phyloP scores from a whole-genome alignment of 2,797 vertebrate genomes.

The Rhyacichthys aspro region DNA sequence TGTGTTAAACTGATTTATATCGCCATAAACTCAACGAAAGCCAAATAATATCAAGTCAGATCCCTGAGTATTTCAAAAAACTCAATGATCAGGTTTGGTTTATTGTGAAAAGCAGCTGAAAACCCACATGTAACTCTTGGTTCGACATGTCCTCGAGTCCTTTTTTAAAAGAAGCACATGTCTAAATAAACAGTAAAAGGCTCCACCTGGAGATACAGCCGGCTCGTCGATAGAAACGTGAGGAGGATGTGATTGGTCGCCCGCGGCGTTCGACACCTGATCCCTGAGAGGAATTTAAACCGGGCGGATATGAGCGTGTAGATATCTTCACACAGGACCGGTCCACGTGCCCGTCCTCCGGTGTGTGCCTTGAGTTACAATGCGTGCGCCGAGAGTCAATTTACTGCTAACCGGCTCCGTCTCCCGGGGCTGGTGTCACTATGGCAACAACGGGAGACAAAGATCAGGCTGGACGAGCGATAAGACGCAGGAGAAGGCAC shows the following conservation, averaged over 20 bases:
- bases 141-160: too few relatives aligned
- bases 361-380: conserved; percentile 16
- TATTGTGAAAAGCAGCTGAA: too few relatives aligned
- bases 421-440: conserved; percentile 48
- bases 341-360: neutral
- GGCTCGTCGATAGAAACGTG: neutral
- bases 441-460: conserved; percentile 62
- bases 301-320: neutral
- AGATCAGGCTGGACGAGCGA: conserved; percentile 33
- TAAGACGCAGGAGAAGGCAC: neutral
- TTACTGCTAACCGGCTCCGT: conserved; percentile 43
- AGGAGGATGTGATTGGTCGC: neutral
- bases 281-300: neutral
- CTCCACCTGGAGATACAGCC: neutral
- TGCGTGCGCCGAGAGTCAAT: conserved; percentile 40
- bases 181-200: too few relatives aligned
- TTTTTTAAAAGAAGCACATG: too few relatives aligned
- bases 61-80: too few relatives aligned
- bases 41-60: too few relatives aligned
- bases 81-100: too few relatives aligned
- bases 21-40: too few relatives aligned
- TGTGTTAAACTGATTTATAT: too few relatives aligned
- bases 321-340: neutral
- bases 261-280: neutral
- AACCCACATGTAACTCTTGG: too few relatives aligned